These are phyloP conservation scores for Drosophila villosipedis DNA, from an alignment of 2,888 invertebrate genomes.

Conservation along the genomic window DNA sequence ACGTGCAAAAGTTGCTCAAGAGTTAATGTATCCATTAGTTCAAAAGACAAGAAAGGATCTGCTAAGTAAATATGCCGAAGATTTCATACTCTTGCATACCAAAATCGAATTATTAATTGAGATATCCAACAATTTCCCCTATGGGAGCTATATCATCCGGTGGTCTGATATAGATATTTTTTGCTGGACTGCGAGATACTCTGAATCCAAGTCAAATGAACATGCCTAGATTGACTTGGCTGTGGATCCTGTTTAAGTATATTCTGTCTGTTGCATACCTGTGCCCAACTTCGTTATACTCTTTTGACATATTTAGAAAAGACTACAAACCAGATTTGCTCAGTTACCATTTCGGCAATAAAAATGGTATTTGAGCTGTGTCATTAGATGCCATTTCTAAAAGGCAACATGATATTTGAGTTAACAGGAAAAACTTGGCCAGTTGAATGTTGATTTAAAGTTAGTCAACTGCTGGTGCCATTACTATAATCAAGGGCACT, in stretches of 20 bases:
- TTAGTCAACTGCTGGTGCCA: background rate
- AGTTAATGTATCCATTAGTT: conserved; percentile 34
- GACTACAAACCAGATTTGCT: conserved; percentile 29
- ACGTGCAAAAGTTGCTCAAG: background rate
- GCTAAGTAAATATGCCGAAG: background rate
- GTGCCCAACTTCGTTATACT: background rate
- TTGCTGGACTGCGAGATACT: background rate
- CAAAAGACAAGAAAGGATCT: background rate
- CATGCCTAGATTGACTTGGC: background rate
- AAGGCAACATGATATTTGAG: conserved; percentile 48
- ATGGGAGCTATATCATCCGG: background rate
- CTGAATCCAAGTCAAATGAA: background rate
- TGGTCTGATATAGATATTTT: background rate
- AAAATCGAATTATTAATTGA: background rate
- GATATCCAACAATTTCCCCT: background rate
- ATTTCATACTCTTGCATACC: background rate
- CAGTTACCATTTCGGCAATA: conserved; percentile 7
- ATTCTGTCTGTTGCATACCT: background rate
- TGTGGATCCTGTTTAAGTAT: background rate
- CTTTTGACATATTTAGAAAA: background rate
- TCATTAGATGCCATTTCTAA: conserved; percentile 15
- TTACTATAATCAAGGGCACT: background rate
- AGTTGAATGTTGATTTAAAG: conserved; percentile 25
- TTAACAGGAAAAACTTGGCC: conserved; percentile 38
- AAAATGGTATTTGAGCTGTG: conserved; percentile 38